Evolutionary conservation across 2,797 vertebrate species (phyloP), one percentile per base, ranked within the genome.

Genomic region (Cossypha dichroa): DNA sequence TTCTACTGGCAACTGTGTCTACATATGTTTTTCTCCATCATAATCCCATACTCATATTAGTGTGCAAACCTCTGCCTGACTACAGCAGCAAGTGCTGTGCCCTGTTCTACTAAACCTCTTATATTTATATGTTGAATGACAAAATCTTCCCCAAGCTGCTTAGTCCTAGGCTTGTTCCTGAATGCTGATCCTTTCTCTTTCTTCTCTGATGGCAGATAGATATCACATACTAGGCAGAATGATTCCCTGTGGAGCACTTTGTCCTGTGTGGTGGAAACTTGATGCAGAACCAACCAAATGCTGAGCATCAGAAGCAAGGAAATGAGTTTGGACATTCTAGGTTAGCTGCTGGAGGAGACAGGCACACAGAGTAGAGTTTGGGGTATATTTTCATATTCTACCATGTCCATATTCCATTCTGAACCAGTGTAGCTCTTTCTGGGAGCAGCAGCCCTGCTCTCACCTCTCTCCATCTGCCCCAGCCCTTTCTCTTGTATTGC

Each of bases 261-360:
- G 23, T 40, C 69, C 58, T 60, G 2, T 51, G 6, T 25, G 18
- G 46, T 18, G 29, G 56, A 64, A 80, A 58, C 17, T 33, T 40
- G 46, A 26, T 7, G 6, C 12, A 79, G 75, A 86, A 59, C 34
- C n/a, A 83, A 49, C 5, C 43, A 64, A 76, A 48, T 52, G 18
- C 26, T 4, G 2, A 28, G n/a, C 2, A 2, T 40, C 0, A 0
- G 69, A 46, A 52, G 23, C 28, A 36, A 33, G 19, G 46, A 62
- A 75, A 23, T 51, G 46, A 69, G 49, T 10, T 34, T 77, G 60
- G 36, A 26, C 9, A 1, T 38, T 23, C 9, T 4, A 20, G 29
- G 20, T 19, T 48, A 36, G 34, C 8, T 77, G 48, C 21, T 67
- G 67, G 48, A 66, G 48, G 45, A 74, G 22, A 21, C 49, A 79